Evolutionary conservation across 2,113 vertebrate species (phyloP).

Genomic region (Tringa solitaria): DNA sequence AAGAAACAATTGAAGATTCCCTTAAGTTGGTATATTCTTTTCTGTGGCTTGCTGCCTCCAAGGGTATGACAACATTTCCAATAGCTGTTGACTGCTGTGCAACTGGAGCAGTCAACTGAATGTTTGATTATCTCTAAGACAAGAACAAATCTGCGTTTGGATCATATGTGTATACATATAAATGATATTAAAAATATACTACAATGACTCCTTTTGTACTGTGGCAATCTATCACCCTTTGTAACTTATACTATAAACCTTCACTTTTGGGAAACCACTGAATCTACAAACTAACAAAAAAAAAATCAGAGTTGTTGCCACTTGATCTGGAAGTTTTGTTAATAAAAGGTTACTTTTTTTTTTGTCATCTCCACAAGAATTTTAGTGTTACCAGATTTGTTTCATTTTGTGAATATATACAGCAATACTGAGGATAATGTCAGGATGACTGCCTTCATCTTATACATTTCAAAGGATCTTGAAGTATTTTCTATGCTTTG

Average conservation of each 20-base stretch:
- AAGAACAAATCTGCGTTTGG: not conserved
- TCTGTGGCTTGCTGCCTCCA: not conserved
- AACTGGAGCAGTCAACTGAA: not conserved
- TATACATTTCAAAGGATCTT: not conserved
- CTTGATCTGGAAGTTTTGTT: not conserved
- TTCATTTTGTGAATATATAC: not conserved
- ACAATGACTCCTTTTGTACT: not conserved
- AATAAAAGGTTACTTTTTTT: not conserved
- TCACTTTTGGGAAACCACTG: not conserved
- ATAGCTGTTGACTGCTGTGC: not conserved
- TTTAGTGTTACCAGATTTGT: fast-evolving
- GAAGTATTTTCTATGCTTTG: not conserved
- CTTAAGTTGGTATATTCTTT: not conserved
- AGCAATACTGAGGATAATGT: not conserved
- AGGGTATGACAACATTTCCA: not conserved
- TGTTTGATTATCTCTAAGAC: not conserved
- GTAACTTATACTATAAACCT: not conserved
- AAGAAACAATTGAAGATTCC: not conserved
- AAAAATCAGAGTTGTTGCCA: not conserved
- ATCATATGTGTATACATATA: not conserved
- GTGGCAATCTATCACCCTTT: not conserved
- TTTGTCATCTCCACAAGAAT: not conserved
- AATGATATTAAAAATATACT: not conserved
- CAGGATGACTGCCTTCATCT: not conserved
- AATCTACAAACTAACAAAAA: not conserved